phyloP scores from a whole-genome alignment of 2,797 vertebrate genomes.

The Triplophysa yarkandensis region DNA sequence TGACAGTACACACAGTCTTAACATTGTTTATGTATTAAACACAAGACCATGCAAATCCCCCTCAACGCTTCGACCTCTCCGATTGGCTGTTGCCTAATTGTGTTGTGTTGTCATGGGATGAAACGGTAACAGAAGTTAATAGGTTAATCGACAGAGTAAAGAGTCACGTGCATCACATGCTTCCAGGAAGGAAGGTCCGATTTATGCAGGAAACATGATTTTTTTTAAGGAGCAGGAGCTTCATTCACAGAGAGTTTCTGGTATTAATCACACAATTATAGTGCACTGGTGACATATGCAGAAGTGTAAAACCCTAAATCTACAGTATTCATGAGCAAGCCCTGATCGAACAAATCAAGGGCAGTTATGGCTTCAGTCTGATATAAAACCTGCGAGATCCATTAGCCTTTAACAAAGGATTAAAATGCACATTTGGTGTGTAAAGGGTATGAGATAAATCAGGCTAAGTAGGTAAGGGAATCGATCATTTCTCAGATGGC shows the following conservation, averaged over 20 bases:
- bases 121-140: conserved; percentile 53
- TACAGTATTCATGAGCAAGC: conserved; percentile 13
- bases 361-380: conserved; percentile 46
- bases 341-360: conserved; percentile 52
- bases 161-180: conserved; percentile 54
- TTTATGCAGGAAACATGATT: conserved; percentile 38
- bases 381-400: conserved; percentile 49
- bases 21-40: conserved; percentile 21
- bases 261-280: conserved; percentile 13
- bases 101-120: conserved; percentile 49
- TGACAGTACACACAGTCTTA: conserved; percentile 17
- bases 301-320: conserved; percentile 8
- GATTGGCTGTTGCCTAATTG: conserved; percentile 45
- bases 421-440: conserved; percentile 54
- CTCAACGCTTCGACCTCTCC: conserved; percentile 12
- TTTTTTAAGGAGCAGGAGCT: not conserved
- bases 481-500: conserved; percentile 54
- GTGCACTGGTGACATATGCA: conserved; percentile 11
- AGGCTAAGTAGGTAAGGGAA: conserved; percentile 54
- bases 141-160: conserved; percentile 59
- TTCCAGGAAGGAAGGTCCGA: conserved; percentile 40
- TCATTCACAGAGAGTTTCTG: not conserved
- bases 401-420: conserved; percentile 60
- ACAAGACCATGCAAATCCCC: conserved; percentile 33
- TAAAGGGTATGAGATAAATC: conserved; percentile 53